Conservation (phyloP, 2,113 vertebrate species). For the Aythya baeri region DNA sequence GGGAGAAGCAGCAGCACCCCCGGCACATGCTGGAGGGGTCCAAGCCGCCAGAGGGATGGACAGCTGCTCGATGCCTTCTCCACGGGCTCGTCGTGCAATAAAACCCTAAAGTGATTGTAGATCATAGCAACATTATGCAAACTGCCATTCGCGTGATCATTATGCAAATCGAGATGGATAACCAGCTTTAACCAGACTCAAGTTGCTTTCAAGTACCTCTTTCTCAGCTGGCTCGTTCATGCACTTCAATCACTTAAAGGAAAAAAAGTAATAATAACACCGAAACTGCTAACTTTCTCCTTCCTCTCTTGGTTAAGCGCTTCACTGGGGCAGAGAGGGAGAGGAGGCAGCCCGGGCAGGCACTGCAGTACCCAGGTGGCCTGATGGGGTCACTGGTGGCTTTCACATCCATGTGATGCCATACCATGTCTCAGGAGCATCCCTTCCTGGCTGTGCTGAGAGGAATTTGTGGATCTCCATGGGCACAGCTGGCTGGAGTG, state of each 20-base stretch:
- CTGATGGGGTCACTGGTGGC: conserved; percentile 22
- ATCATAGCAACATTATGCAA: conserved; percentile 30
- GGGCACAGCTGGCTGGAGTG: background rate
- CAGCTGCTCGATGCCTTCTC: background rate
- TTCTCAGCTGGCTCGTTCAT: background rate
- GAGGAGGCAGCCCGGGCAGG: background rate
- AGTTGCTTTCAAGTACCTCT: conserved; percentile 46
- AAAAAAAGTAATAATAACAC: background rate
- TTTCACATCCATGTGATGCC: background rate
- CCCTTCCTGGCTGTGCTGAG: too few species aligned
- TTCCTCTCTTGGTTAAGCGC: background rate
- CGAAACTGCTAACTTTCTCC: background rate
- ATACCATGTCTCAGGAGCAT: background rate
- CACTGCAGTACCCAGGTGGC: background rate
- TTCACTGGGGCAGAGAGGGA: background rate
- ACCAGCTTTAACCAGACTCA: conserved; percentile 54
- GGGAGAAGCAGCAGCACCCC: background rate
- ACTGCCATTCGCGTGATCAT: conserved; percentile 5
- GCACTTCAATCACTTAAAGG: conserved; percentile 3
- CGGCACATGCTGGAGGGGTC: fast-evolving
- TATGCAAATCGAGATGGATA: conserved; percentile 67
- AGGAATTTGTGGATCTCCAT: too few species aligned
- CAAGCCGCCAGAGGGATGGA: fast-evolving
- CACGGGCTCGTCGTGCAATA: background rate
- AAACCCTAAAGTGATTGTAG: conserved; percentile 2